These are phyloP conservation scores for Dicrurus megarhynchus DNA, from an alignment of 2,113 vertebrate species.

Conservation along the genomic window DNA sequence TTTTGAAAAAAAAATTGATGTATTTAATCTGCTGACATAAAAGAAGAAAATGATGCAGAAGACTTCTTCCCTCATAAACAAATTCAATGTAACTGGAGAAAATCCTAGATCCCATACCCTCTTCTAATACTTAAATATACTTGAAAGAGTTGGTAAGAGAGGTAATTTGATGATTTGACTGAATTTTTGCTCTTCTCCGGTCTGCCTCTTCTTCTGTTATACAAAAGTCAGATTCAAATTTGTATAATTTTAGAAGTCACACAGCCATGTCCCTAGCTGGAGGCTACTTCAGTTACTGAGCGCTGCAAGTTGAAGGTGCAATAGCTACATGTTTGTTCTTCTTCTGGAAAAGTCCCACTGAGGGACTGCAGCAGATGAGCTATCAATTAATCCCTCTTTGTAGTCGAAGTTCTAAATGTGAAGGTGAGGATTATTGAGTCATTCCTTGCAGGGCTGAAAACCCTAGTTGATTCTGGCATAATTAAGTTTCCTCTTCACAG, in stretches of 20 bases:
- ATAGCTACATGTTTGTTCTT: background rate
- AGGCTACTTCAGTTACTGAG: background rate
- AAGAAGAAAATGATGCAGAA: background rate
- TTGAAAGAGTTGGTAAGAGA: background rate
- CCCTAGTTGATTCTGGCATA: background rate
- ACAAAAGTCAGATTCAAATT: background rate
- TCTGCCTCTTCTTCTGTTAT: background rate
- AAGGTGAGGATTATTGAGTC: conserved; percentile 54
- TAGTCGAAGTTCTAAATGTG: conserved; percentile 7
- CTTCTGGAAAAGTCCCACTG: background rate
- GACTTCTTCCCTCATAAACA: fast-evolving
- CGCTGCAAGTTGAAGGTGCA: background rate
- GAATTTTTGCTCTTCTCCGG: background rate
- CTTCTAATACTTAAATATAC: background rate
- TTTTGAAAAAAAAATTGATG: background rate
- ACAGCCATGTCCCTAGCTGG: background rate
- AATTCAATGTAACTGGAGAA: background rate
- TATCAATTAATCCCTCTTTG: conserved; percentile 31
- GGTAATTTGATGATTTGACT: background rate
- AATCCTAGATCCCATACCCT: background rate
- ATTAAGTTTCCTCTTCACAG: conserved; percentile 3
- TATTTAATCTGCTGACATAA: background rate
- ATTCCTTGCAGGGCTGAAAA: conserved; percentile 12
- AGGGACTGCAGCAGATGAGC: background rate
- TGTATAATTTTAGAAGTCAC: background rate